phyloP scores from a whole-genome alignment of 2,888 invertebrate genomes.

The Ditylenchus weischeri region DNA sequence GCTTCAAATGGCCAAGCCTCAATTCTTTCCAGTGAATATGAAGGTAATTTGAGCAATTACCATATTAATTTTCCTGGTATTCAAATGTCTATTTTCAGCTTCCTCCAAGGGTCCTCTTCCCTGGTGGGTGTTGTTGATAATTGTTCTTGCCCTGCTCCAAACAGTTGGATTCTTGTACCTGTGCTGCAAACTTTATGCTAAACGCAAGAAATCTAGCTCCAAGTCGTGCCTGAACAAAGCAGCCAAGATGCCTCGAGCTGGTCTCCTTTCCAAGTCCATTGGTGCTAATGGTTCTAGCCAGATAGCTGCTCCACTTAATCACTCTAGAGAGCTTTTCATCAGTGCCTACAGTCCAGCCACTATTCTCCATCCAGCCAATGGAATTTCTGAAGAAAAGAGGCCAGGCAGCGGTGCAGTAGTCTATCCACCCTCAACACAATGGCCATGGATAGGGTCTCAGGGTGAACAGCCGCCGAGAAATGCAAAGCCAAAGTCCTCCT shows the following conservation, averaged over 20 bases:
- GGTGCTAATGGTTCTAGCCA: neutral
- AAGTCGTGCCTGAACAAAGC: neutral
- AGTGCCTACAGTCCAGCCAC: slow-evolving; percentile 17
- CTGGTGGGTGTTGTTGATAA: slow-evolving; percentile 24
- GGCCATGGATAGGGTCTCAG: slow-evolving; percentile 1
- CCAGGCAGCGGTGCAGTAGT: neutral
- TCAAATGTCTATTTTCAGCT: neutral
- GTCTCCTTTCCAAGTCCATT: slow-evolving; percentile 5
- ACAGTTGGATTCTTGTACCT: slow-evolving; percentile 17
- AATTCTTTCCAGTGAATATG: slow-evolving; percentile 6
- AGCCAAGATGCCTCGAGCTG: slow-evolving; percentile 4
- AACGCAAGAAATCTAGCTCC: slow-evolving; percentile 2
- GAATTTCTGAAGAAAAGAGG: neutral
- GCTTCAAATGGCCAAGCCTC: neutral
- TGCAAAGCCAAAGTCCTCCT: neutral
- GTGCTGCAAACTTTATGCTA: slow-evolving; percentile 16
- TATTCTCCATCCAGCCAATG: slow-evolving; percentile 3
- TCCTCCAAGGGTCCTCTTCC: slow-evolving; percentile 1
- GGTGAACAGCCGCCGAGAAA: neutral
- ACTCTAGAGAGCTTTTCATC: slow-evolving; percentile 1
- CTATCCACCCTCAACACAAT: neutral
- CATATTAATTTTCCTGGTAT: too few species aligned
- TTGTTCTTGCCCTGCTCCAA: slow-evolving; percentile 18
- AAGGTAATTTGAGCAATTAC: neutral
- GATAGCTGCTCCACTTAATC: neutral